Evolutionary conservation across 2,113 vertebrate genomes (phyloP), one percentile per base, ranked within the genome.

Genomic region (Aleadryas rufinucha): DNA sequence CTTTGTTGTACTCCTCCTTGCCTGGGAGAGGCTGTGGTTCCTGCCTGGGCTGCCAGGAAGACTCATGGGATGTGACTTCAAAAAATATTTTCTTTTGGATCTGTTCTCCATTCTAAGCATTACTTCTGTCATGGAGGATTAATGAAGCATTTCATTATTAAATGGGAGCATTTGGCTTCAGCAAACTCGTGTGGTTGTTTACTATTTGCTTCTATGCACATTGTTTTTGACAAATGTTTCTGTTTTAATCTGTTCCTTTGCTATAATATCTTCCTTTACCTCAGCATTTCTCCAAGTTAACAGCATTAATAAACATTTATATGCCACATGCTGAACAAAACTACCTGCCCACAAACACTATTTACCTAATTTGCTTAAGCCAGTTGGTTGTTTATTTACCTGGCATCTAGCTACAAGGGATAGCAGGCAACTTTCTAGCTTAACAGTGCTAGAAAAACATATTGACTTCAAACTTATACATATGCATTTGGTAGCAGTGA

Each of bases 281-380:
- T 68, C 50, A 74, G 56, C 52, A 71, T 84, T 88, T 91, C 56
- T 86, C 59, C 52, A 83, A 87, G 75, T 77, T 78, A 95, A 88
- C 69, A 74, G 52, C 52, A 90, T 90, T 90, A 96, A 84, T 86
- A 81, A 95, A 57, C 52, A 78, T 75, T 90, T 71, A 14, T 52
- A 47, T 86, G 63, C 66, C 47, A 70, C 71, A 90, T 31, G n/a
- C 72, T 91, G 87, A 87, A 82, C 39, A 71, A 78, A 95, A 91
- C 21, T 72, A 60, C 68, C 76, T 93, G 68, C 72, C 47, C 71
- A 93, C 79, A 90, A 70, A 69, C 21, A 61, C 54, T 76, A 6
- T 84, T 93, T 88, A 54, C 35, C 64, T 78, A 60, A 85, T 94
- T 93, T 92, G 66, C 76, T 93, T 95, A 88, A 96, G 24, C 71